phyloP scores from a whole-genome alignment of 2,113 vertebrate genomes.

The Poeciliopsis turrubarensis region DNA sequence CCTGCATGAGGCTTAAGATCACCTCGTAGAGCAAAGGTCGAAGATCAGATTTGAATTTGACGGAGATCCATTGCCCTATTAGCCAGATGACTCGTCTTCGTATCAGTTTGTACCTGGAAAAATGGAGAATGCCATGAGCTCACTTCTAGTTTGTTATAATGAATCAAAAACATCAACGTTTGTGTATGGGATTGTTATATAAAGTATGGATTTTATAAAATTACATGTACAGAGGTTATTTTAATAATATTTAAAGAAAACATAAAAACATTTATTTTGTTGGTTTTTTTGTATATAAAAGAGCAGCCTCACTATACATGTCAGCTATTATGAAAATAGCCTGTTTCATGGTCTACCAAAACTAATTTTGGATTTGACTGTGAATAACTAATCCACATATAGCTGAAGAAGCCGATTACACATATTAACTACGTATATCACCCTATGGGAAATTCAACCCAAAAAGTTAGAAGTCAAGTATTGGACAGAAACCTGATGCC shows the following conservation, averaged over 20 bases:
- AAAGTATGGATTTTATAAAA: not conserved
- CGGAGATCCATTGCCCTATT: slow-evolving; percentile 97
- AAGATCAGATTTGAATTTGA: slow-evolving; percentile 95
- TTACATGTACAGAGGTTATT: not conserved
- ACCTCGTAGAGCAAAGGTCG: slow-evolving; percentile 93
- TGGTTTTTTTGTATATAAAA: no score
- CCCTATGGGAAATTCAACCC: not conserved
- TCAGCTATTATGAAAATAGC: not conserved
- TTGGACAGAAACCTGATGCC: slow-evolving; percentile 13
- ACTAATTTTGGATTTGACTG: not conserved
- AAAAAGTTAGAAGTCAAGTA: not conserved
- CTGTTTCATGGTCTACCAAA: not conserved
- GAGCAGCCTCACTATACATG: no score
- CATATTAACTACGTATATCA: not conserved
- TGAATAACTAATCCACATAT: slow-evolving; percentile 9
- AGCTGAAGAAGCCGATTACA: not conserved
- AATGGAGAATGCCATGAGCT: not conserved
- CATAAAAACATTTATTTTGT: not conserved
- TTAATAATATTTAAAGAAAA: not conserved
- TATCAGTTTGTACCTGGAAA: slow-evolving; percentile 91
- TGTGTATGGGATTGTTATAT: not conserved
- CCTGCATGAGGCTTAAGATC: slow-evolving; percentile 93
- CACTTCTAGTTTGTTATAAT: not conserved
- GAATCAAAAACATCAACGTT: not conserved
- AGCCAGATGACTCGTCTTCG: slow-evolving; percentile 95